Conservation (phyloP, 1,140 invertebrate genomes). For the Eurosta solidaginis region DNA sequence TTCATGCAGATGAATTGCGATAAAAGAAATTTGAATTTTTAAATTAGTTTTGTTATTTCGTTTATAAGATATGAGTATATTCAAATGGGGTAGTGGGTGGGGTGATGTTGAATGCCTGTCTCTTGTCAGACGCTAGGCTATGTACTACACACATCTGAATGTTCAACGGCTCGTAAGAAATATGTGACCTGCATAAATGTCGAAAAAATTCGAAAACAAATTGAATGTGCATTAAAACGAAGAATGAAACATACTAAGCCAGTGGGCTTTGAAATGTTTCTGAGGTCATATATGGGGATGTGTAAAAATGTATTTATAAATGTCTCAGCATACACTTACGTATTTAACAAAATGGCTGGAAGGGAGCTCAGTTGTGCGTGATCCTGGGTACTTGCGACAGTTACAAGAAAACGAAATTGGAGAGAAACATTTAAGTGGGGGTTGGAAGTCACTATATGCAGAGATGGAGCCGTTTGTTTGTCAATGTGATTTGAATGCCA, state of each 20-base stretch:
- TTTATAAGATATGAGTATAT: background rate
- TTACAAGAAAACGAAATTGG: background rate
- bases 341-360: conserved; percentile 2
- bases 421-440: background rate
- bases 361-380: background rate
- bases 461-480: background rate
- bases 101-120: background rate
- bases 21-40: conserved; percentile 35
- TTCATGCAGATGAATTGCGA: background rate
- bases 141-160: background rate
- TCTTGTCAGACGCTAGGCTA: background rate
- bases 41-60: conserved; percentile 36
- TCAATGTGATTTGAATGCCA: background rate
- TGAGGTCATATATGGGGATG: too few relatives aligned
- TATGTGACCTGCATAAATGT: background rate
- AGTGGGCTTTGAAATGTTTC: too few relatives aligned
- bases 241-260: background rate
- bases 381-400: too few relatives aligned
- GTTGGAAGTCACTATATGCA: background rate
- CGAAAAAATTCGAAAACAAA: background rate
- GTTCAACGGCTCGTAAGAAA: conserved; percentile 31
- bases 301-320: too few relatives aligned
- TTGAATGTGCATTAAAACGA: background rate
- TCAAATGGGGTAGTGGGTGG: background rate
- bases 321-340: too few relatives aligned